These are phyloP conservation scores for Chironomus striatipennis DNA, from an alignment of 1,140 invertebrate species.

Conservation along the genomic window DNA sequence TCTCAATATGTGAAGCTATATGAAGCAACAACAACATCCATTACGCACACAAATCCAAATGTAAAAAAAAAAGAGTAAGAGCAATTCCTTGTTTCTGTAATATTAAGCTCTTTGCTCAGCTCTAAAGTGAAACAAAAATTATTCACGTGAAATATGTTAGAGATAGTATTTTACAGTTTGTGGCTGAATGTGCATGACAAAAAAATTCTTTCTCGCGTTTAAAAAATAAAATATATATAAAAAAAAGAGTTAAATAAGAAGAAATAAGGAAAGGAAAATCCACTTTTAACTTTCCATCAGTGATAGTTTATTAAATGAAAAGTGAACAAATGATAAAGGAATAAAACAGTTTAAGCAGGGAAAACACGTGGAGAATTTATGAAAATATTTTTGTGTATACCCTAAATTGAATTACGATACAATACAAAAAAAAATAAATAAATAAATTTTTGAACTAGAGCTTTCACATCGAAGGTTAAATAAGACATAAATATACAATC, in stretches of 20 bases:
- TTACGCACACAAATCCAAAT: not conserved
- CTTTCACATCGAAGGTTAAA: not conserved
- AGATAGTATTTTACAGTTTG: conserved; percentile 22
- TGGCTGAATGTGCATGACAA: conserved; percentile 11
- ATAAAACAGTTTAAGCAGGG: too few species aligned
- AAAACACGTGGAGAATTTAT: too few species aligned
- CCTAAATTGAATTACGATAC: too few species aligned
- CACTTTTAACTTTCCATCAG: too few species aligned
- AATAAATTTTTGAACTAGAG: not conserved
- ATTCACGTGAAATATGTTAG: conserved; percentile 20
- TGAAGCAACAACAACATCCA: not conserved
- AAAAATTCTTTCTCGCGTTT: conserved; percentile 4
- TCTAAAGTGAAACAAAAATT: too few species aligned
- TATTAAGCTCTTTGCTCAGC: not conserved
- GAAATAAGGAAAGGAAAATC: not conserved
- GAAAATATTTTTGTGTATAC: too few species aligned
- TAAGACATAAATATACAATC: not conserved
- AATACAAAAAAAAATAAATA: too few species aligned
- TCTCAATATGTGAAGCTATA: not conserved
- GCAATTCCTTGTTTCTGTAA: not conserved
- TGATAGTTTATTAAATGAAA: too few species aligned
- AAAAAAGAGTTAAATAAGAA: not conserved
- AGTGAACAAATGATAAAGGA: too few species aligned
- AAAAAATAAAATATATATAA: not conserved
- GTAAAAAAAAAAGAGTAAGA: not conserved